These are phyloP conservation scores for Apogon hyalosoma DNA, from an alignment of 2,797 vertebrate genomes.

Conservation along the genomic window DNA sequence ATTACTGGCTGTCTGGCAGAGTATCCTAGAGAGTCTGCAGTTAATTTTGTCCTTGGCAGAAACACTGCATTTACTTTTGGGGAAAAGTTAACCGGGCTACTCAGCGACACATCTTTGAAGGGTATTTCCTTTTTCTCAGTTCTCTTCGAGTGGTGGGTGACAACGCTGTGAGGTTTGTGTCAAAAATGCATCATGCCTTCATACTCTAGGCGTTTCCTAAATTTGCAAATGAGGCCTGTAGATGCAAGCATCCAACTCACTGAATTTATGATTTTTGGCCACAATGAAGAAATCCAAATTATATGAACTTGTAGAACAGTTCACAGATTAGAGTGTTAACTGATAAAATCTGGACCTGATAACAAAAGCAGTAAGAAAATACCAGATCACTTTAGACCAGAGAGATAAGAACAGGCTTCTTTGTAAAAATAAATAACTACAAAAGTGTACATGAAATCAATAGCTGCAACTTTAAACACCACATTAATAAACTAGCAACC, in stretches of 20 bases:
- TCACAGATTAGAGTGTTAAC: too few relatives aligned
- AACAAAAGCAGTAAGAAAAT: too few relatives aligned
- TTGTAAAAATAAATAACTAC: too few relatives aligned
- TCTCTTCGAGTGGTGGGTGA: constrained; percentile 25
- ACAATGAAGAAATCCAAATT: background rate
- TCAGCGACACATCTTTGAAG: constrained; percentile 44
- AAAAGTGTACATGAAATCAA: too few relatives aligned
- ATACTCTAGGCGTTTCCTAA: background rate
- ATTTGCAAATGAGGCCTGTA: background rate
- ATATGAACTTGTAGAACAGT: too few relatives aligned
- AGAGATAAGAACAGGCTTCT: too few relatives aligned
- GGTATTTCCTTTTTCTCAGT: constrained; percentile 37
- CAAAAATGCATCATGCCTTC: background rate
- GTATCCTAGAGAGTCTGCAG: constrained; percentile 60
- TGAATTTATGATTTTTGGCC: background rate
- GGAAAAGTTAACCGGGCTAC: constrained; percentile 21
- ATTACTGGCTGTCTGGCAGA: constrained; percentile 60
- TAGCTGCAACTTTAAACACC: too few relatives aligned
- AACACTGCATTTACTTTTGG: constrained; percentile 42
- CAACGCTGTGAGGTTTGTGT: background rate
- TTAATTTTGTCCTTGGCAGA: constrained; percentile 72
- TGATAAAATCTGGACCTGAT: too few relatives aligned
- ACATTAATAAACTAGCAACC: too few relatives aligned
- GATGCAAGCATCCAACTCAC: background rate
- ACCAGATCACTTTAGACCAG: too few relatives aligned